Percentiles rank a stretch among this genome's conserved stretches.
Conservation (phyloP, 2,888 invertebrate genomes). For the Operophtera brumata region DNA sequence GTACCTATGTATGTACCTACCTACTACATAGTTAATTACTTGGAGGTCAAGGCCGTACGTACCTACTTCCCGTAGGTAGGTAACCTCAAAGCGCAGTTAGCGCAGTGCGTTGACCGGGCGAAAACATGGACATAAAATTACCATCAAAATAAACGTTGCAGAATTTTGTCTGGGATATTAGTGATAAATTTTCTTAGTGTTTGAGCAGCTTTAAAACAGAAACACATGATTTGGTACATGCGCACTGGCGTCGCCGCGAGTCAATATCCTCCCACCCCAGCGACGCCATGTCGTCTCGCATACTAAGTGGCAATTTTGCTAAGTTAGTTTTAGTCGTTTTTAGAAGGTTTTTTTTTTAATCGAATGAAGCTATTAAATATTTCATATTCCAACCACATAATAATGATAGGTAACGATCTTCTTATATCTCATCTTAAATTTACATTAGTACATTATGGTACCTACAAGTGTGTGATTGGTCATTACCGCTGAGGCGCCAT, state of each 20-base stretch:
- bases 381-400: too few species aligned
- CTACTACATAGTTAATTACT: conserved; percentile 33
- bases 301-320: conserved; percentile 44
- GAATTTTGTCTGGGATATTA: conserved; percentile 37
- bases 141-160: conserved; percentile 3
- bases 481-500: too few species aligned
- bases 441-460: too few species aligned
- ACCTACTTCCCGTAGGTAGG: conserved; percentile 30
- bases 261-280: conserved; percentile 78
- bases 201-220: conserved; percentile 69
- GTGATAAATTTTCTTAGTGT: conserved; percentile 51
- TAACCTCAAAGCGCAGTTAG: conserved; percentile 32
- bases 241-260: conserved; percentile 73
- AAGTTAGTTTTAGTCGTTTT: conserved; percentile 44
- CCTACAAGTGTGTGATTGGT: too few species aligned
- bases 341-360: not conserved
- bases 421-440: too few species aligned
- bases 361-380: not conserved
- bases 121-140: conserved; percentile 11
- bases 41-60: conserved; percentile 59
- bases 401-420: too few species aligned
- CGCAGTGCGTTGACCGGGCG: conserved; percentile 29
- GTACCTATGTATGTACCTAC: too few species aligned
- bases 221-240: conserved; percentile 76
- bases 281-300: conserved; percentile 73